These are phyloP conservation scores for Casuarius casuarius DNA, from an alignment of 2,113 vertebrate genomes.

Conservation along the genomic window DNA sequence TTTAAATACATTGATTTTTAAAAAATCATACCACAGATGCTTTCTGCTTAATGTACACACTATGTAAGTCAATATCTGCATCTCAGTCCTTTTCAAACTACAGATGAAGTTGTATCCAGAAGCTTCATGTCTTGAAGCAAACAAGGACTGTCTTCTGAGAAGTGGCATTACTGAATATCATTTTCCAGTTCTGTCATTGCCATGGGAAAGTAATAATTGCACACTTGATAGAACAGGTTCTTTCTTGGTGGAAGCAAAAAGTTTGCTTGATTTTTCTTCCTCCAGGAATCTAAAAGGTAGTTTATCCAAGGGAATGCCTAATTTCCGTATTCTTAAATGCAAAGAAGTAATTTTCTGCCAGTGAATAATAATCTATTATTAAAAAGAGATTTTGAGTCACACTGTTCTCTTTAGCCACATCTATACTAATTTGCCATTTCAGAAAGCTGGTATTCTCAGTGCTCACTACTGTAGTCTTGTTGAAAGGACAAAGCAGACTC, in stretches of 20 bases:
- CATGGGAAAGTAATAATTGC: background rate
- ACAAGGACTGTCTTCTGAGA: background rate
- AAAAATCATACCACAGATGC: background rate
- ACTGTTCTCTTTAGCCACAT: background rate
- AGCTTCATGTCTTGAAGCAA: background rate
- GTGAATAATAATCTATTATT: background rate
- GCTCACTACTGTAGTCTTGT: background rate
- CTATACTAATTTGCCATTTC: background rate
- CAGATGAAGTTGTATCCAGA: background rate
- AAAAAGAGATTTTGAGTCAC: background rate
- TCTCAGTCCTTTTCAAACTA: background rate
- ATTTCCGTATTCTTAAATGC: background rate
- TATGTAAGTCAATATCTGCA: background rate
- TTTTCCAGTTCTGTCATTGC: background rate
- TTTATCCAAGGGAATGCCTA: background rate
- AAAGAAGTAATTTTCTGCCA: background rate
- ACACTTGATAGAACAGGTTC: background rate
- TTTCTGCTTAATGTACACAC: background rate
- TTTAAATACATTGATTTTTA: background rate
- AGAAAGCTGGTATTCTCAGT: background rate
- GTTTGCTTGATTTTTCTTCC: background rate
- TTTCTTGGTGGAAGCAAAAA: background rate
- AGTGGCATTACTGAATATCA: background rate
- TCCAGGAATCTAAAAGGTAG: background rate
- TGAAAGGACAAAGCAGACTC: background rate